Conservation (phyloP, 2,888 invertebrate genomes). For the Apodemia mormo region DNA sequence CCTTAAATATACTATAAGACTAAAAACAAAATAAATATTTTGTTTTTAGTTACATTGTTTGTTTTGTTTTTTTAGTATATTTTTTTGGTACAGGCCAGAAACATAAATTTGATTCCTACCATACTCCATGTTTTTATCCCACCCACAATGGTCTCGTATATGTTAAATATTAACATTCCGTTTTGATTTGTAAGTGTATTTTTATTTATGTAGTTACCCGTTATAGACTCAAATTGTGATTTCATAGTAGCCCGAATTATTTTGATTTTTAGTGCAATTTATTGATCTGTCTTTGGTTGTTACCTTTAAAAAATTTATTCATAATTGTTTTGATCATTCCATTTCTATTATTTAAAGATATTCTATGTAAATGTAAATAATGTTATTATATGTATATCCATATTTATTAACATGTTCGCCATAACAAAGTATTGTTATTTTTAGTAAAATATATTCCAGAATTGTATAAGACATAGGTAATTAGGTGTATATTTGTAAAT, state of each 20-base stretch:
- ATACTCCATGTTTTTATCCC: neutral
- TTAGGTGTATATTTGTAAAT: conserved; percentile 8
- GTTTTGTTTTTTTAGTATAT: neutral
- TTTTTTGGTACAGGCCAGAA: conserved; percentile 19
- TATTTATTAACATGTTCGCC: conserved; percentile 11
- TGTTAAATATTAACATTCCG: conserved; percentile 13
- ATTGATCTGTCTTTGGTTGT: conserved; percentile 68
- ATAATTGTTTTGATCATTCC: conserved; percentile 62
- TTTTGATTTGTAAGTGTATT: neutral
- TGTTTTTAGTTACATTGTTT: neutral
- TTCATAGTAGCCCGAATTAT: conserved; percentile 22
- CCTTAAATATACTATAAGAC: conserved; percentile 71
- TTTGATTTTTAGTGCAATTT: conserved; percentile 52
- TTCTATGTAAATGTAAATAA: conserved; percentile 20
- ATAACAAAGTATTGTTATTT: conserved; percentile 18
- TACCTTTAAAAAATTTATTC: conserved; percentile 46
- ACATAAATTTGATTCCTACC: neutral
- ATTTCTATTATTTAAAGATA: conserved; percentile 38
- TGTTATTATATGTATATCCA: conserved; percentile 13
- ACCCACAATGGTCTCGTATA: conserved; percentile 4
- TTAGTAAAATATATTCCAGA: conserved; percentile 9
- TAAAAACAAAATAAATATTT: conserved; percentile 58
- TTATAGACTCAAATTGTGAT: conserved; percentile 10
- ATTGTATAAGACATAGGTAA: neutral
- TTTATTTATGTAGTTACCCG: conserved; percentile 2